Conservation (phyloP, 2,888 invertebrate species). For the Melanostoma scalare region DNA sequence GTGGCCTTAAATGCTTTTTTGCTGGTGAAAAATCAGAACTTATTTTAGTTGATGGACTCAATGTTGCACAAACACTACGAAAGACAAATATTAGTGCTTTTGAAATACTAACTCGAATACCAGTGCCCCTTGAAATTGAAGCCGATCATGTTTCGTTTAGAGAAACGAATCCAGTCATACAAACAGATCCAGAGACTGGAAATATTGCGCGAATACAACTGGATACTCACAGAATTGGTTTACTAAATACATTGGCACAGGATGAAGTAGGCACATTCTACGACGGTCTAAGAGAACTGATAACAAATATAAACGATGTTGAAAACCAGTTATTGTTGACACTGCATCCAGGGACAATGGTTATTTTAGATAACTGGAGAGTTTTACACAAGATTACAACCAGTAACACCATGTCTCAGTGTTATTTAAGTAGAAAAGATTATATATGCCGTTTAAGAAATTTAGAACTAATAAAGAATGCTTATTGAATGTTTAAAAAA, state of each 20-base stretch:
- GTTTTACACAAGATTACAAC: constrained; percentile 87
- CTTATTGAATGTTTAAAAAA: too few relatives aligned
- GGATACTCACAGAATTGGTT: constrained; percentile 87
- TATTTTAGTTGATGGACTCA: constrained; percentile 87
- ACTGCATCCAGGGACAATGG: constrained; percentile 85
- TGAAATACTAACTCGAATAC: constrained; percentile 83
- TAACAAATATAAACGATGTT: constrained; percentile 82
- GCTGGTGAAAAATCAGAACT: constrained; percentile 83
- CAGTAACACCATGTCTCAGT: constrained; percentile 83
- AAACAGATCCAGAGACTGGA: constrained; percentile 82
- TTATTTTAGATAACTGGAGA: constrained; percentile 89
- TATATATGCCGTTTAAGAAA: constrained; percentile 62
- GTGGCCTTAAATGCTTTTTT: constrained; percentile 51
- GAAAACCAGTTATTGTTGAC: constrained; percentile 84
- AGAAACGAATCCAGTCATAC: constrained; percentile 84
- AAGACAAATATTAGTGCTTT: constrained; percentile 83
- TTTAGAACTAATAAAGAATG: not conserved
- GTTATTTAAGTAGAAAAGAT: constrained; percentile 68
- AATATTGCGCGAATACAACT: constrained; percentile 85
- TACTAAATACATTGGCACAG: constrained; percentile 83
- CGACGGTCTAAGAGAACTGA: constrained; percentile 82
- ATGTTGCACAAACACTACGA: constrained; percentile 84
- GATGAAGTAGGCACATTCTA: constrained; percentile 84
- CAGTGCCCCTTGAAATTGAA: constrained; percentile 84
- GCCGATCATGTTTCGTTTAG: constrained; percentile 84